phyloP scores from a whole-genome alignment of 2,888 invertebrate genomes.

The Scrobipalpa costella region DNA sequence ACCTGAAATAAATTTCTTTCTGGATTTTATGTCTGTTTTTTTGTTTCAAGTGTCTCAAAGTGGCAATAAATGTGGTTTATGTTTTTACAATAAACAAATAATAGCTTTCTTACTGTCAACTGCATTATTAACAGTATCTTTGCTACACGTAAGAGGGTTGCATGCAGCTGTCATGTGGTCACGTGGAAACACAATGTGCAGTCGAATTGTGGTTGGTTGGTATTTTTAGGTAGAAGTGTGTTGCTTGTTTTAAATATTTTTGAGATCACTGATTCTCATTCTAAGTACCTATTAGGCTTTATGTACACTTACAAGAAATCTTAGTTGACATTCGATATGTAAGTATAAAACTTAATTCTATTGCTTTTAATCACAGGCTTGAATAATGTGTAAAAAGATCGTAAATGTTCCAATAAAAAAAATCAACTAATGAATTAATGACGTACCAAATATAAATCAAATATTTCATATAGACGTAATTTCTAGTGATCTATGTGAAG shows the following conservation, averaged over 20 bases:
- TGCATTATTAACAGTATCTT: no score
- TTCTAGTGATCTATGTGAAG: slow-evolving; percentile 66
- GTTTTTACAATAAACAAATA: no score
- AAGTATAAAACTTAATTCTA: background rate
- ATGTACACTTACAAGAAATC: background rate
- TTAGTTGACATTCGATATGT: background rate
- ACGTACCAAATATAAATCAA: slow-evolving; percentile 32
- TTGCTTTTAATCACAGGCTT: slow-evolving; percentile 14
- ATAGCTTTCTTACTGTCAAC: no score
- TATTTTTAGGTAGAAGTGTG: slow-evolving; percentile 15
- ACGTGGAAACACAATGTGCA: no score
- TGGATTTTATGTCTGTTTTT: no score
- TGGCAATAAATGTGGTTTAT: no score
- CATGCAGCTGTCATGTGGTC: no score
- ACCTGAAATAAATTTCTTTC: no score
- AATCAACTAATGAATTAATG: slow-evolving; percentile 14
- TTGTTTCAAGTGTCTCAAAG: no score
- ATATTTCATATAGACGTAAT: slow-evolving; percentile 41
- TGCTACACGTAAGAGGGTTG: no score
- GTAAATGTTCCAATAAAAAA: slow-evolving; percentile 12
- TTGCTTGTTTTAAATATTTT: slow-evolving; percentile 26
- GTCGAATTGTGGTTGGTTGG: no score
- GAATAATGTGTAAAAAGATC: background rate
- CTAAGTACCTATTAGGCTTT: slow-evolving; percentile 5
- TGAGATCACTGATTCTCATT: slow-evolving; percentile 9